Percentiles rank a stretch among this genome's conserved stretches.
Evolutionary conservation across 2,888 invertebrate species (phyloP).

Genomic region (Salticus scenicus): DNA sequence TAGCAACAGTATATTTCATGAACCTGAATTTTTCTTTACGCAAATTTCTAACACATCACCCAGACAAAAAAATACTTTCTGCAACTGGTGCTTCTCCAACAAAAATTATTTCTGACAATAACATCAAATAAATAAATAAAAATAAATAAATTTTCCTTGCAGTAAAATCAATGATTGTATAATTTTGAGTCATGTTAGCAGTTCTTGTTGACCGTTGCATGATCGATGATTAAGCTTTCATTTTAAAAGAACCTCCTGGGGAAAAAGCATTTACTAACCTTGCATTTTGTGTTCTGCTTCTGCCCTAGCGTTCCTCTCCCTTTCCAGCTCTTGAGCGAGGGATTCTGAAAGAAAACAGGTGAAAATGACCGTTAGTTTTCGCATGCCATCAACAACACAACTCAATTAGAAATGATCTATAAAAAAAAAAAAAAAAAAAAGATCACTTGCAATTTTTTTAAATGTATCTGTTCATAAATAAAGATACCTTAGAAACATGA

Average conservation of each 20-base stretch:
- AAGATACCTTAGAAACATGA: too few relatives aligned
- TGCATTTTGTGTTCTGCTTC: conserved; percentile 72
- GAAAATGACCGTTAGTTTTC: conserved; percentile 46
- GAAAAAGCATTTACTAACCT: conserved; percentile 62
- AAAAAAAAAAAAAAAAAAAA: background rate
- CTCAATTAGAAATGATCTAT: background rate
- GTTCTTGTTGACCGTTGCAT: background rate
- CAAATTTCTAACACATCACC: too few relatives aligned
- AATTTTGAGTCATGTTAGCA: background rate
- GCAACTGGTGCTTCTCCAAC: too few relatives aligned
- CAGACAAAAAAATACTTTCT: too few relatives aligned
- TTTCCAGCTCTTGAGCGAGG: conserved; percentile 71
- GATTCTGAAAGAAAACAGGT: conserved; percentile 70
- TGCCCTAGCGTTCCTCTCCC: conserved; percentile 71
- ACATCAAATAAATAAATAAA: too few relatives aligned
- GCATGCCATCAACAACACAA: conserved; percentile 20
- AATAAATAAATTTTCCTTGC: too few relatives aligned
- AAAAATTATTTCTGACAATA: too few relatives aligned
- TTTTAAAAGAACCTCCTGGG: background rate
- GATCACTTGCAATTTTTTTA: background rate
- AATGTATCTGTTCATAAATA: background rate
- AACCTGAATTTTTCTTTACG: too few relatives aligned
- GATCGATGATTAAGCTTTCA: background rate
- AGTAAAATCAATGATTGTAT: background rate
- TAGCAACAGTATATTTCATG: too few relatives aligned